Evolutionary conservation across 2,797 vertebrate species (phyloP).

Genomic region (Graptemys geographica): DNA sequence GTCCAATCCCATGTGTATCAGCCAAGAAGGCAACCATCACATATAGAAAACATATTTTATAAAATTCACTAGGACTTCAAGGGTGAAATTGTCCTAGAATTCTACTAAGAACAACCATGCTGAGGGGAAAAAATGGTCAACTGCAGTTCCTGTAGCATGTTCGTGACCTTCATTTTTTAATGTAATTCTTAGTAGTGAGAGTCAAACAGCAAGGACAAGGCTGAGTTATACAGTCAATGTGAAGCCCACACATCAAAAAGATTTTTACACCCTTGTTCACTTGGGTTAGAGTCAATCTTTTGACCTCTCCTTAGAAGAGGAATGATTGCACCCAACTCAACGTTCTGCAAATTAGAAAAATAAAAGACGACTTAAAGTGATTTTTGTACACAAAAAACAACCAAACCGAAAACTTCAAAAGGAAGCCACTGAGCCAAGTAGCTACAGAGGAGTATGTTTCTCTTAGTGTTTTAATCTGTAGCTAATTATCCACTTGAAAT

Average conservation of each 20-base stretch:
- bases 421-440: background rate
- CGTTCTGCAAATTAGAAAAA: conserved; percentile 2
- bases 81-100: background rate
- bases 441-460: background rate
- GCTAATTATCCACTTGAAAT: background rate
- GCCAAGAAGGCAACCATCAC: background rate
- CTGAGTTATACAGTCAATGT: background rate
- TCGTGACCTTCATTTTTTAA: background rate
- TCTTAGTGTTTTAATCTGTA: background rate
- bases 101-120: background rate
- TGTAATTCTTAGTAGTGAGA: background rate
- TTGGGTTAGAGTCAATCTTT: background rate
- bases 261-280: accelerated
- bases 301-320: background rate
- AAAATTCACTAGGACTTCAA: background rate
- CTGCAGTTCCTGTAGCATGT: background rate
- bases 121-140: background rate
- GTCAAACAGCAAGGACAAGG: background rate
- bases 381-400: background rate
- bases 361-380: background rate
- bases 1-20: background rate
- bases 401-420: background rate
- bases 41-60: background rate
- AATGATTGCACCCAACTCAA: background rate
- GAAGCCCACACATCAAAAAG: background rate